A percentile compares a stretch with the other conserved stretches of the same genome.
phyloP scores from a whole-genome alignment of 2,888 invertebrate genomes.

The Metacarcinus magister region DNA sequence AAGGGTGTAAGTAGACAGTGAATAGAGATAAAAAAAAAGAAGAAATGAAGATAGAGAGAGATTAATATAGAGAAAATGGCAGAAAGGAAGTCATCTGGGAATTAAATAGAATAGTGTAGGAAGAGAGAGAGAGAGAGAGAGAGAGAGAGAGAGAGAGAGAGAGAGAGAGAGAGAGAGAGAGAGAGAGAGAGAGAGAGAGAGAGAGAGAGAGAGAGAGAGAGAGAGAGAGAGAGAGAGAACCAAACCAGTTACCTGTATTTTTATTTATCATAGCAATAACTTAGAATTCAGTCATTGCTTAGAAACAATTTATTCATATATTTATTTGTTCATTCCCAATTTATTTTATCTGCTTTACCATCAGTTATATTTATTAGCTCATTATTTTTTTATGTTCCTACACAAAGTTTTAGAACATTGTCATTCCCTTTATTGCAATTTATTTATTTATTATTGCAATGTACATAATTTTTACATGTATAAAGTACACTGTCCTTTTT shows the following conservation, averaged over 20 bases:
- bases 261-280: neutral
- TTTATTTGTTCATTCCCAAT: neutral
- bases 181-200: slow-evolving; percentile 42
- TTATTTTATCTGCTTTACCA: neutral
- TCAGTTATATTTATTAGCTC: neutral
- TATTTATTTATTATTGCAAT: too few relatives aligned
- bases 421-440: neutral
- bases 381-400: neutral
- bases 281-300: too few relatives aligned
- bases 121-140: slow-evolving; percentile 42
- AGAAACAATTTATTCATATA: neutral
- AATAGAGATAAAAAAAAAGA: neutral
- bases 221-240: too few relatives aligned
- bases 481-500: neutral
- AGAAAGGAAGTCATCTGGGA: neutral
- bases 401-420: neutral
- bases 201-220: too few relatives aligned
- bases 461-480: neutral
- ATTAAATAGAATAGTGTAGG: too few relatives aligned
- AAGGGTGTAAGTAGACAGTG: neutral
- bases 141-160: slow-evolving; percentile 44
- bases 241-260: neutral
- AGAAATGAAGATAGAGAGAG: neutral
- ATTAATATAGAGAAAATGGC: neutral
- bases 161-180: slow-evolving; percentile 50